Evolutionary conservation across 2,113 vertebrate species (phyloP).

Genomic region (Lophotis ruficrista): DNA sequence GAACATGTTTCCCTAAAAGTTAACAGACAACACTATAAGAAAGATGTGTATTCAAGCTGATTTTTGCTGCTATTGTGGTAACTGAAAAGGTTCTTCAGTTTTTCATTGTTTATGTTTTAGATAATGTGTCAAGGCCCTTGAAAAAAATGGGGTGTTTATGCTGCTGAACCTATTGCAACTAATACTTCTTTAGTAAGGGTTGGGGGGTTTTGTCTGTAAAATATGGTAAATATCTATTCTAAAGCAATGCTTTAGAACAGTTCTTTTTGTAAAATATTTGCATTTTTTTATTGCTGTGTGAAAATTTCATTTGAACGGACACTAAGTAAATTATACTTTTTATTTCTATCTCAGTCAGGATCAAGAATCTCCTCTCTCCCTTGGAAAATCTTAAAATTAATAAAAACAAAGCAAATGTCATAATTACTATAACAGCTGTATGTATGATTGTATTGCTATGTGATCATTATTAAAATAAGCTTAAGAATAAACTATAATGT

Average conservation of each 20-base stretch:
- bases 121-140: fast-evolving
- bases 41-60: background rate
- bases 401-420: background rate
- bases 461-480: background rate
- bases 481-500: background rate
- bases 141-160: background rate
- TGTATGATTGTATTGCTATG: background rate
- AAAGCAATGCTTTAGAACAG: fast-evolving
- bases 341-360: background rate
- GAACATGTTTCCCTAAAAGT: background rate
- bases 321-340: background rate
- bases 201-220: background rate
- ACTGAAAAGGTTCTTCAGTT: background rate
- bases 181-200: background rate
- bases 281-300: background rate
- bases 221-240: background rate
- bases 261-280: background rate
- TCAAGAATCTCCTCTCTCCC: background rate
- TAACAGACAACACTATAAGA: background rate
- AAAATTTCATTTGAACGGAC: background rate
- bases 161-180: background rate
- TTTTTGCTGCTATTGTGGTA: background rate
- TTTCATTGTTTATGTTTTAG: background rate
- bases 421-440: background rate
- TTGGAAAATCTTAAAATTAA: background rate